phyloP scores from a whole-genome alignment of 2,888 invertebrate genomes.

The Heliconius sara region DNA sequence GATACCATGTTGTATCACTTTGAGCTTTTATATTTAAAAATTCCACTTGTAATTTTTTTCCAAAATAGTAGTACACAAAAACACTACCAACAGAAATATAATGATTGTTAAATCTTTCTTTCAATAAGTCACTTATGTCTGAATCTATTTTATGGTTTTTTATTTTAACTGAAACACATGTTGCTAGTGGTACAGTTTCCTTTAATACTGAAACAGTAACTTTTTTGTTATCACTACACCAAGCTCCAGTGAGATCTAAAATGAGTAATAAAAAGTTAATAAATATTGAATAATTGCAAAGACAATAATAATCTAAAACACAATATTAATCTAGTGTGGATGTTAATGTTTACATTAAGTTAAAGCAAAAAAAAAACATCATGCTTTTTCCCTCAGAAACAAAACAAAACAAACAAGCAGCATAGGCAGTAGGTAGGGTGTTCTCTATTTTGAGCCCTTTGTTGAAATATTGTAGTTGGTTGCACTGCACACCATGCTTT shows the following conservation, averaged over 20 bases:
- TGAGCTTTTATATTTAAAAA: conserved; percentile 63
- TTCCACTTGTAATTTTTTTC: conserved; percentile 78
- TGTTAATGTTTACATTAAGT: too few relatives aligned
- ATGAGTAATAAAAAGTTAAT: conserved; percentile 41
- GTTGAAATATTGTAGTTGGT: too few relatives aligned
- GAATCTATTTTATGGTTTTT: conserved; percentile 65
- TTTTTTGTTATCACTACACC: conserved; percentile 70
- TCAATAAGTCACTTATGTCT: conserved; percentile 72
- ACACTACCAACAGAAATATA: conserved; percentile 64
- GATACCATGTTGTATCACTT: conserved; percentile 65
- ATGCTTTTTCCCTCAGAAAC: too few relatives aligned
- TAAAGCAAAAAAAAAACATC: too few relatives aligned
- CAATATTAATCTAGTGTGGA: too few relatives aligned
- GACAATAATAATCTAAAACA: too few relatives aligned
- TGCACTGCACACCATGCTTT: too few relatives aligned
- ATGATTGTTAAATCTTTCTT: conserved; percentile 68
- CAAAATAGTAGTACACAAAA: conserved; percentile 77
- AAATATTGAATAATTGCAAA: too few relatives aligned
- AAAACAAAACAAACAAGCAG: too few relatives aligned
- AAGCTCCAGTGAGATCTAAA: conserved; percentile 67
- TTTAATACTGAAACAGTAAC: conserved; percentile 68
- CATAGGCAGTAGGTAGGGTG: too few relatives aligned
- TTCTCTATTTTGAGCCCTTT: too few relatives aligned
- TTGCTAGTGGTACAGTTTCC: conserved; percentile 61
- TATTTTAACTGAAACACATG: conserved; percentile 62